A percentile compares a stretch with the other conserved stretches of the same genome.
These are phyloP conservation scores for Odontamblyopus lacepedii DNA, from an alignment of 2,797 vertebrate species.

Conservation along the genomic window DNA sequence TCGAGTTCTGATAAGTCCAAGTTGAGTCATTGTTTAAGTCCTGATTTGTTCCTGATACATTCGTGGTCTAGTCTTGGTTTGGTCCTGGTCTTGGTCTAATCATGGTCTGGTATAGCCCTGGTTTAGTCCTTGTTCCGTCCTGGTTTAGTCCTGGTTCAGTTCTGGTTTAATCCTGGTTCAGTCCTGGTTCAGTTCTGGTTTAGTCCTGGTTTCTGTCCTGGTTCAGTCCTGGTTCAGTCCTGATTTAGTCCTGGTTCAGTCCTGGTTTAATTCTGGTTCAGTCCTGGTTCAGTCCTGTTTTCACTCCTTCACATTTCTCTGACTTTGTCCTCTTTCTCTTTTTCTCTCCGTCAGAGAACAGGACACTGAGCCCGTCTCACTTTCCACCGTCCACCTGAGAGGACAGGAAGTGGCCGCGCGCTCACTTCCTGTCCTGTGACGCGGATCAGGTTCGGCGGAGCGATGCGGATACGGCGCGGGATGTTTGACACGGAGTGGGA, in stretches of 20 bases:
- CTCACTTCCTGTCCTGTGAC: conserved; percentile 3
- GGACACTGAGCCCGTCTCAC: conserved; percentile 38
- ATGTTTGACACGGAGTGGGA: background rate
- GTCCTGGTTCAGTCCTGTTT: background rate
- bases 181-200: background rate
- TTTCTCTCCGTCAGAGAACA: background rate
- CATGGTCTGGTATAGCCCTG: background rate
- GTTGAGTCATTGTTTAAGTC: background rate
- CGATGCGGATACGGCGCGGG: background rate
- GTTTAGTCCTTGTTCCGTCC: background rate
- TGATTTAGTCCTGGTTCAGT: background rate
- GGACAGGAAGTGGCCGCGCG: conserved; percentile 9
- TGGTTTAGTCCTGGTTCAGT: background rate
- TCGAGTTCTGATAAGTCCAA: too few species aligned
- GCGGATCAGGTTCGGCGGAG: background rate
- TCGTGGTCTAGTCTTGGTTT: background rate
- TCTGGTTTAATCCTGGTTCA: background rate
- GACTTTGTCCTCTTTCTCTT: background rate
- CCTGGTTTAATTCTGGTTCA: background rate
- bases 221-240: background rate
- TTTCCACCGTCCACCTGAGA: conserved; percentile 25
- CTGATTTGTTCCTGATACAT: background rate
- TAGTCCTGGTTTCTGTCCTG: background rate
- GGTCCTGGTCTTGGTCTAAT: background rate
- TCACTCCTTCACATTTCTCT: background rate